A percentile compares a stretch with the other conserved stretches of the same genome.
Conservation (phyloP, 2,797 vertebrate species). For the Enteromius argenteus region DNA sequence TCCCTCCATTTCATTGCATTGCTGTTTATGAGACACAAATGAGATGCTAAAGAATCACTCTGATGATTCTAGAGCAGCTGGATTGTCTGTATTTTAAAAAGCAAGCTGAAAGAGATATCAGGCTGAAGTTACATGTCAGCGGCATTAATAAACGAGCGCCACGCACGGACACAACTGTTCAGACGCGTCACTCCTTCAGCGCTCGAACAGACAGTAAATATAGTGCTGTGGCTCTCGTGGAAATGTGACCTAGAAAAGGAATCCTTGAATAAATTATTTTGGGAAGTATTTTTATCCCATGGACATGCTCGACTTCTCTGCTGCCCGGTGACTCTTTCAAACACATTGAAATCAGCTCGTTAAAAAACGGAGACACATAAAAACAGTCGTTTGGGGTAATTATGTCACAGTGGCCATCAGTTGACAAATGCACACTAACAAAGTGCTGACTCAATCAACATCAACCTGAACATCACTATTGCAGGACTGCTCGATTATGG, state of each 20-base stretch:
- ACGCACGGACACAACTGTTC: conserved; percentile 5
- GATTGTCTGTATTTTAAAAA: neutral
- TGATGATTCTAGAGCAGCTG: neutral
- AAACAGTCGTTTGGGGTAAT: neutral
- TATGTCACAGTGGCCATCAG: neutral
- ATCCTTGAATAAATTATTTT: conserved; percentile 41
- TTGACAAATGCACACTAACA: neutral
- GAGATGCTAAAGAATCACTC: neutral
- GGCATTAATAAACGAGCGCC: neutral
- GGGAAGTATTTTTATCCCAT: conserved; percentile 26
- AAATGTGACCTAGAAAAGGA: conserved; percentile 54
- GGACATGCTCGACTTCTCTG: neutral
- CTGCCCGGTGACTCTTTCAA: neutral
- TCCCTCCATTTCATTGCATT: neutral
- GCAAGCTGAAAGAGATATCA: neutral
- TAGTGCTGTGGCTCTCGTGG: conserved; percentile 34
- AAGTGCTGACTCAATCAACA: neutral
- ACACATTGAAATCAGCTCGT: neutral
- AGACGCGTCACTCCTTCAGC: conserved; percentile 1
- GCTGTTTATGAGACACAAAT: neutral
- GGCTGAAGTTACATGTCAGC: neutral
- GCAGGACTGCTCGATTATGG: neutral
- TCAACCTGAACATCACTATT: neutral
- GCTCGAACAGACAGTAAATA: conserved; percentile 33
- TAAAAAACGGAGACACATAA: neutral